A percentile compares a stretch with the other conserved stretches of the same genome.
phyloP scores from a whole-genome alignment of 2,113 vertebrate species.

The Furnarius figulus region DNA sequence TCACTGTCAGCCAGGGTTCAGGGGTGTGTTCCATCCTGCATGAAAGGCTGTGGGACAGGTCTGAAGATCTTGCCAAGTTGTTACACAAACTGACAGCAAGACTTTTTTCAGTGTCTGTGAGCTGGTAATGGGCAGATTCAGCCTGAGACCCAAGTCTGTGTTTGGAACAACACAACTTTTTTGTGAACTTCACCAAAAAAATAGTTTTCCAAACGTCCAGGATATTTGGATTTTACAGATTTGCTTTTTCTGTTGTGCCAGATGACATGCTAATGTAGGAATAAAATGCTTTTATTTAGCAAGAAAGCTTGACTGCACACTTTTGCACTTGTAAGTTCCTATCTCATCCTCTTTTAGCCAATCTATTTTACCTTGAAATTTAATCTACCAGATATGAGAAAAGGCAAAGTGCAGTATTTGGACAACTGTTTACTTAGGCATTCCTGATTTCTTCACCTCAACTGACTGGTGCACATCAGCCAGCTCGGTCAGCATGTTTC shows the following conservation, averaged over 20 bases:
- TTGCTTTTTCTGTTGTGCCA: not conserved
- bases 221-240: not conserved
- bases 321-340: not conserved
- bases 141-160: not conserved
- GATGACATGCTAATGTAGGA: not conserved
- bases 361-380: not conserved
- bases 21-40: not conserved
- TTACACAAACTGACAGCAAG: not conserved
- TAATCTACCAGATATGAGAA: not conserved
- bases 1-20: not conserved
- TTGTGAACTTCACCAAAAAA: not conserved
- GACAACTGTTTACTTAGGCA: not conserved
- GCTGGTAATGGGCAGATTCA: not conserved
- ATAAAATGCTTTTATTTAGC: not conserved
- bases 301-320: not conserved
- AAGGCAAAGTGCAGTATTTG: not conserved
- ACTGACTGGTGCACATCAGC: not conserved
- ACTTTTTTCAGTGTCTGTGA: not conserved
- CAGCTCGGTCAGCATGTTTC: not conserved
- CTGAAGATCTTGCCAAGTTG: not conserved
- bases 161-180: not conserved
- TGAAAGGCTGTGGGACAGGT: not conserved
- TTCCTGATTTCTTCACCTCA: not conserved
- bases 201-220: not conserved
- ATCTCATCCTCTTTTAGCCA: not conserved